Conservation (phyloP, 2,888 invertebrate genomes). For the Sinohyriopsis cumingii region DNA sequence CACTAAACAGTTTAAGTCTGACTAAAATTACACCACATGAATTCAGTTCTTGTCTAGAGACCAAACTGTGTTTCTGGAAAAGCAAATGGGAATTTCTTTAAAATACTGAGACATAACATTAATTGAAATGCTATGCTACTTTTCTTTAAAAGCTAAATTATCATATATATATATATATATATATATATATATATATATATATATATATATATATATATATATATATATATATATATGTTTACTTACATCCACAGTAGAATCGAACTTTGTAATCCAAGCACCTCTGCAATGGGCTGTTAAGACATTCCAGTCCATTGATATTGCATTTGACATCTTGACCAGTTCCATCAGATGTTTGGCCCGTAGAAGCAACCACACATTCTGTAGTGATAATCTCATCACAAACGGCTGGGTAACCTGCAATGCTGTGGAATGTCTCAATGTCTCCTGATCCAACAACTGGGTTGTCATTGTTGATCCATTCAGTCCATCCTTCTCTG, state of each 20-base stretch:
- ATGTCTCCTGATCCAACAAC: conserved; percentile 33
- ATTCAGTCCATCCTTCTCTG: conserved; percentile 67
- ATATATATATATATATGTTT: too few relatives aligned
- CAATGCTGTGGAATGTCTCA: conserved; percentile 42
- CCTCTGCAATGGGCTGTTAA: conserved; percentile 55
- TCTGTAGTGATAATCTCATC: conserved; percentile 49
- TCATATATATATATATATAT: too few relatives aligned
- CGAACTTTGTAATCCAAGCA: conserved; percentile 67
- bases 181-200: too few relatives aligned
- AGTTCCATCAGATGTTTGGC: conserved; percentile 42
- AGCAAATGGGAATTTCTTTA: too few relatives aligned
- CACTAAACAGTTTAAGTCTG: too few relatives aligned
- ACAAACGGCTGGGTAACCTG: conserved; percentile 49
- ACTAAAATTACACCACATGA: too few relatives aligned
- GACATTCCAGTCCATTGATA: conserved; percentile 82
- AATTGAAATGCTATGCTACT: too few relatives aligned
- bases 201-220: neutral
- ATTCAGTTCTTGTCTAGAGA: too few relatives aligned
- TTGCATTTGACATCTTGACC: conserved; percentile 61
- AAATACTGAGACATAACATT: too few relatives aligned
- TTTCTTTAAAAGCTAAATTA: too few relatives aligned
- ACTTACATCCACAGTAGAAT: conserved; percentile 72
- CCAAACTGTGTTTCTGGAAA: too few relatives aligned
- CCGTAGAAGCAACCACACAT: conserved; percentile 52
- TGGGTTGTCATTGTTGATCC: conserved; percentile 65